These are phyloP conservation scores for Metalampra italica DNA, from an alignment of 2,888 invertebrate genomes.

Conservation along the genomic window DNA sequence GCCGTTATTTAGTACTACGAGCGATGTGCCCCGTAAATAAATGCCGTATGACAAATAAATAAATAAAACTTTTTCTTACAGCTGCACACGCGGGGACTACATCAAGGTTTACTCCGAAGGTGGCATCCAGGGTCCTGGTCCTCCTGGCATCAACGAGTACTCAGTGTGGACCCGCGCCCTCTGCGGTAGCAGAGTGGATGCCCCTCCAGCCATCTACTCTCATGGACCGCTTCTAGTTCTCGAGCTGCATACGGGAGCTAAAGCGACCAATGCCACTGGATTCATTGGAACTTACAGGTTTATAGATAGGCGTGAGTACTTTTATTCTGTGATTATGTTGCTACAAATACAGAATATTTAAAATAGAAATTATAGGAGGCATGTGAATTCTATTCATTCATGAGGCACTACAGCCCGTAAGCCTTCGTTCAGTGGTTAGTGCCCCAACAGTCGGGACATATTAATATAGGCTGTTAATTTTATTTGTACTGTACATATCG, in stretches of 20 bases:
- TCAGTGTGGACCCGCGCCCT: slow-evolving; percentile 86
- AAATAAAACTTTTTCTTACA: slow-evolving; percentile 54
- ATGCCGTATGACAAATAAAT: no score
- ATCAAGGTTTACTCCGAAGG: slow-evolving; percentile 88
- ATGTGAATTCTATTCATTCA: no score
- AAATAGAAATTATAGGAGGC: no score
- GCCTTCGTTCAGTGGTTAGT: no score
- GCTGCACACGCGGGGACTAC: slow-evolving; percentile 85
- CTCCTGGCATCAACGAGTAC: slow-evolving; percentile 87
- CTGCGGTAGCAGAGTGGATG: slow-evolving; percentile 84
- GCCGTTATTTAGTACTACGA: no score
- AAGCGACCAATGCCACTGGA: slow-evolving; percentile 78
- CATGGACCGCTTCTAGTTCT: slow-evolving; percentile 84
- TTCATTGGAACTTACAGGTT: slow-evolving; percentile 87
- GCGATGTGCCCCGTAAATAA: no score
- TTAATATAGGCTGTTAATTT: no score
- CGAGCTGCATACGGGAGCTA: slow-evolving; percentile 82
- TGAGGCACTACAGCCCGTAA: no score
- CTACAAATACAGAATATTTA: no score
- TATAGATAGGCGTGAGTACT: slow-evolving; percentile 85
- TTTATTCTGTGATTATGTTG: not conserved
- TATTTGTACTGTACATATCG: no score
- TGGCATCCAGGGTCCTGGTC: slow-evolving; percentile 81
- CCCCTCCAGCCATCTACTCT: slow-evolving; percentile 86
- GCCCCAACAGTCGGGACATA: no score